Base-by-base conservation (phyloP, 2,888 invertebrate genomes). In the Pediacus dermestoides region DNA sequence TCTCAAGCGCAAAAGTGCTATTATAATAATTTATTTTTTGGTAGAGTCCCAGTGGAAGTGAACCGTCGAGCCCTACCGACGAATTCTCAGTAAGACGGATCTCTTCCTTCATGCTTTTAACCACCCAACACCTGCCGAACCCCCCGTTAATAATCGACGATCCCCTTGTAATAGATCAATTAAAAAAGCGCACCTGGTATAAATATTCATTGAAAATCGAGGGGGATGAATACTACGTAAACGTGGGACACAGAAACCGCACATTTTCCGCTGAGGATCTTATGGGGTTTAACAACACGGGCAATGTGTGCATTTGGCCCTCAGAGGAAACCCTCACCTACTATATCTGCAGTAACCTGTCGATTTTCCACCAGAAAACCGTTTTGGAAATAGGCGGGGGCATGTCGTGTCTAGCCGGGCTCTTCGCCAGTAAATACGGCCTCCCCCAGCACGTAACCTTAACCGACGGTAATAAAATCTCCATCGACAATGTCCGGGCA, bases 361-460 rank as follows among this genome's bases (percentile, higher is more conserved):
- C 70, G n/a, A 64, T 77, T 23, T 87, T 86, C 64, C 70, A 75
- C n/a, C 74, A 75, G 44, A 82, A 81, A 62, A 74, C 71, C 58
- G 78, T 89, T 14, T 71, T 87, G 54, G 89, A 89, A 64, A 70
- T 89, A 26, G 89, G 89, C 2, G 88, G 88, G 10, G 89, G 89
- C 2, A 88, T 89, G 84, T 86, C 88, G 11, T 87, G 87, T 52
- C 70, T 89, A 16, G 86, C 87, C 4, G 88, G 88, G 1, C 68
- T 89, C 8, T 76, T 85, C 60, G 73, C 78, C 32, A 81, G 84
- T 38, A 81, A 83, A 57, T 81, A 81, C 55, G 78, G 80, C 37
- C 70, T 73, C 31, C 77, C 85, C 0, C 71, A 72, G 48, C 70
- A 73, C 13, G 81, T 88, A 2, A 75, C 80, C 46, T 70, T 88